Conservation (phyloP, 1,140 invertebrate species). For the Aleiodes sp. region DNA sequence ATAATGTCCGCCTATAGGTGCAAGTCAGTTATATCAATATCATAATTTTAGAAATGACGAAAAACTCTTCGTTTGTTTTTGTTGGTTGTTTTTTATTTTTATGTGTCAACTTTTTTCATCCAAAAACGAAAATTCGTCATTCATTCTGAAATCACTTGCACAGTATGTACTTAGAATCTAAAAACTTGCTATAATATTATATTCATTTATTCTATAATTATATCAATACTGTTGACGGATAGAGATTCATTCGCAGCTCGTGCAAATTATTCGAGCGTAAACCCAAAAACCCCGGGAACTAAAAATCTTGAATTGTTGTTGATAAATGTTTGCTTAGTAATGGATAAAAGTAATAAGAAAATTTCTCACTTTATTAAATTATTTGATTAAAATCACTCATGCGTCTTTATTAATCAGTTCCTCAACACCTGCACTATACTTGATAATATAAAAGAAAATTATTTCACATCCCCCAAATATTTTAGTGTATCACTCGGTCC, state of each 20-base stretch:
- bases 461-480: conserved; percentile 12
- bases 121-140: background rate
- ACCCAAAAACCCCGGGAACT: conserved; percentile 31
- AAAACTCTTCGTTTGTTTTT: background rate
- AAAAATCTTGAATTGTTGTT: conserved; percentile 2
- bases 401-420: background rate
- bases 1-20: too few species aligned
- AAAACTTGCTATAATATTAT: conserved; percentile 64
- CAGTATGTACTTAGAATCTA: conserved; percentile 59
- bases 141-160: conserved; percentile 48
- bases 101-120: conserved; percentile 25
- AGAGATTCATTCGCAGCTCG: conserved; percentile 67
- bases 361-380: background rate
- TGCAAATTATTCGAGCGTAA: conserved; percentile 54
- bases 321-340: too few species aligned
- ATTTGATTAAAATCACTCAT: background rate
- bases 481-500: conserved; percentile 1
- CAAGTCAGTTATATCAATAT: too few species aligned
- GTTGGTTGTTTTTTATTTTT: conserved; percentile 12
- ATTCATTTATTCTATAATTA: conserved; percentile 66
- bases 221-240: conserved; percentile 68
- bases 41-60: too few species aligned
- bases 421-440: background rate
- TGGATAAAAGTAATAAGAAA: too few species aligned
- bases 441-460: background rate